Evolutionary conservation across 2,888 invertebrate genomes (phyloP).

Genomic region (Erannis defoliaria): DNA sequence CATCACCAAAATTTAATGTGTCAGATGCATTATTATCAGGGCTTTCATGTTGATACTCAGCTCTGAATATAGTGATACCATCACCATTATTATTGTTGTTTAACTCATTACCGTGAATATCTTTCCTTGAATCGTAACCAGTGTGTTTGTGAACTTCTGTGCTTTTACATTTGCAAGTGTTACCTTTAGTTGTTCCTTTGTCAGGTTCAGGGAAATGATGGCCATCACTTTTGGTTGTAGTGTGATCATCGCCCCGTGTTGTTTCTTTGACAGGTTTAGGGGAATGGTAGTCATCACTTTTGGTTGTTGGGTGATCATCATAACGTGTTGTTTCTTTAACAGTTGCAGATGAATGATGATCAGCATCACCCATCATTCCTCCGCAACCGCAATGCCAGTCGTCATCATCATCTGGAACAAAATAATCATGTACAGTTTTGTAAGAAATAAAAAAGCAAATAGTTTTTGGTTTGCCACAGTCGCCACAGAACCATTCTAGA

Average conservation of each 20-base stretch:
- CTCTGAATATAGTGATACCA: neutral
- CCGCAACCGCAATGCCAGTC: neutral
- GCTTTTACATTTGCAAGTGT: neutral
- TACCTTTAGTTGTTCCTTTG: slow-evolving; percentile 1
- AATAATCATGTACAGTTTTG: neutral
- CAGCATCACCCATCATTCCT: neutral
- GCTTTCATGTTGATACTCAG: neutral
- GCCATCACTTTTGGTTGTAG: neutral
- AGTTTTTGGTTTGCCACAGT: neutral
- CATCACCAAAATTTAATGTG: neutral
- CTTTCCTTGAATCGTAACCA: neutral
- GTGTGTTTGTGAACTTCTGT: neutral
- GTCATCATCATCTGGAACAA: neutral
- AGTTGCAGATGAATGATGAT: neutral
- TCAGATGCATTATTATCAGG: neutral
- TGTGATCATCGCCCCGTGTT: neutral
- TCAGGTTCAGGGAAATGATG: too few relatives aligned
- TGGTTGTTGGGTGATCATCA: neutral
- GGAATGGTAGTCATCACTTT: neutral
- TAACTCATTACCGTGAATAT: neutral
- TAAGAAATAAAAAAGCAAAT: neutral
- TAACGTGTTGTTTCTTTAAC: neutral
- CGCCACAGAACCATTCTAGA: too few relatives aligned
- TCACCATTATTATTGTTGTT: neutral
- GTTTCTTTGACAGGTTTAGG: too few relatives aligned